Percentiles rank a stretch among this genome's conserved stretches.
These are phyloP conservation scores for Podocnemis expansa DNA, from an alignment of 2,113 vertebrate genomes.

Conservation along the genomic window DNA sequence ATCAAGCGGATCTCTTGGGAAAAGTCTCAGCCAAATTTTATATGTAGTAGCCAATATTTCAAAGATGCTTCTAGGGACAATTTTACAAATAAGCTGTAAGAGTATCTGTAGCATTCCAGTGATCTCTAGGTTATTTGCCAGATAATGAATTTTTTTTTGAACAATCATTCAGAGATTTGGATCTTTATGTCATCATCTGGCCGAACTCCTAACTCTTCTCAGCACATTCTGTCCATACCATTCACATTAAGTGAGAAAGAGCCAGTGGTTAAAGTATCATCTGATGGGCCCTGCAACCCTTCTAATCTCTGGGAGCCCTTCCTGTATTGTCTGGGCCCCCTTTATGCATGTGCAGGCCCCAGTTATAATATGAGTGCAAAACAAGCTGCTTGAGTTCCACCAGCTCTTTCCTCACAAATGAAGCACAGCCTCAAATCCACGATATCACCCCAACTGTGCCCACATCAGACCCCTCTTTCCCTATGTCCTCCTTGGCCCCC, in stretches of 20 bases:
- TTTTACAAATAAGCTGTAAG: background rate
- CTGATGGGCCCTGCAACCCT: too few species aligned
- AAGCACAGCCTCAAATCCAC: too few species aligned
- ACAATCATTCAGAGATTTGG: background rate
- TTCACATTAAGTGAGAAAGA: background rate
- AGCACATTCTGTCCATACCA: background rate
- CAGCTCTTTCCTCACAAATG: too few species aligned
- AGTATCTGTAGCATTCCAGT: background rate
- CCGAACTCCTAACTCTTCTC: background rate
- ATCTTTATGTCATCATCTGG: background rate
- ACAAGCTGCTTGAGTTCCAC: too few species aligned
- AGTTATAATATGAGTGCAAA: too few species aligned
- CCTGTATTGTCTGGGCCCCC: too few species aligned
- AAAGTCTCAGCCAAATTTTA: background rate
- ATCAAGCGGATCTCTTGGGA: background rate
- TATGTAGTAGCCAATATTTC: background rate
- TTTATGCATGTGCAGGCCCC: too few species aligned
- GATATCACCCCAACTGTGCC: too few species aligned
- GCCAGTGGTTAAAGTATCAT: too few species aligned
- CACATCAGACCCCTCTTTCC: too few species aligned
- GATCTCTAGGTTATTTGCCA: background rate
- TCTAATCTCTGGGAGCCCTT: too few species aligned
- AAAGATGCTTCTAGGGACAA: background rate
- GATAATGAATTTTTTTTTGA: background rate
- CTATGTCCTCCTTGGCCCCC: too few species aligned